These are phyloP conservation scores for Chaetura pelagica DNA, from an alignment of 2,113 vertebrate species.

Conservation along the genomic window DNA sequence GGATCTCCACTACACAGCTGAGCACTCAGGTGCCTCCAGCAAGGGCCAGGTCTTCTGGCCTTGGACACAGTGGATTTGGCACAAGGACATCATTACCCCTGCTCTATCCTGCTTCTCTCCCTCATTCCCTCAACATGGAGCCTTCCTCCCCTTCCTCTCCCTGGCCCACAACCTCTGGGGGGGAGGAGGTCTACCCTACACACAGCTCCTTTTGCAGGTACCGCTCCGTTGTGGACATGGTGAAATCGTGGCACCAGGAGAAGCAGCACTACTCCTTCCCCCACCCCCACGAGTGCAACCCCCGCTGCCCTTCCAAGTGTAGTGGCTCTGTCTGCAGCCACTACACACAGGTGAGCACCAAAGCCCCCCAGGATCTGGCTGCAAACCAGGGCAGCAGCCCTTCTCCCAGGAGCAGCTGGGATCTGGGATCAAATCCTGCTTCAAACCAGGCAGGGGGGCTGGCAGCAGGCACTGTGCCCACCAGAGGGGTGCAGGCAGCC, in stretches of 20 bases:
- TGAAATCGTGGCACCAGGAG: conserved; percentile 87
- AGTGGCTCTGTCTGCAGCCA: conserved; percentile 85
- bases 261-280: conserved; percentile 84
- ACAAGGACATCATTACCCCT: neutral
- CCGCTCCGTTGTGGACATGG: conserved; percentile 82
- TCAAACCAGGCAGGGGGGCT: neutral
- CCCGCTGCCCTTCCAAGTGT: conserved; percentile 82
- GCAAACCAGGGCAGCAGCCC: neutral
- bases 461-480: neutral
- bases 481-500: neutral
- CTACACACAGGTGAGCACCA: conserved; percentile 86
- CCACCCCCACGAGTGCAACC: conserved; percentile 64
- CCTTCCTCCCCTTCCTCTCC: neutral
- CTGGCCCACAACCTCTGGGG: fast-evolving
- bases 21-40: fast-evolving
- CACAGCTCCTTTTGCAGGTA: conserved; percentile 64
- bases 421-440: neutral
- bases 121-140: neutral
- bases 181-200: fast-evolving
- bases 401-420: neutral
- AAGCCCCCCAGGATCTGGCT: fast-evolving
- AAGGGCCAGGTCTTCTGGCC: neutral
- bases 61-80: neutral
- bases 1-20: neutral
- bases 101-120: neutral